Base-by-base conservation (phyloP, 2,113 vertebrate genomes). In the Struthidea cinerea region DNA sequence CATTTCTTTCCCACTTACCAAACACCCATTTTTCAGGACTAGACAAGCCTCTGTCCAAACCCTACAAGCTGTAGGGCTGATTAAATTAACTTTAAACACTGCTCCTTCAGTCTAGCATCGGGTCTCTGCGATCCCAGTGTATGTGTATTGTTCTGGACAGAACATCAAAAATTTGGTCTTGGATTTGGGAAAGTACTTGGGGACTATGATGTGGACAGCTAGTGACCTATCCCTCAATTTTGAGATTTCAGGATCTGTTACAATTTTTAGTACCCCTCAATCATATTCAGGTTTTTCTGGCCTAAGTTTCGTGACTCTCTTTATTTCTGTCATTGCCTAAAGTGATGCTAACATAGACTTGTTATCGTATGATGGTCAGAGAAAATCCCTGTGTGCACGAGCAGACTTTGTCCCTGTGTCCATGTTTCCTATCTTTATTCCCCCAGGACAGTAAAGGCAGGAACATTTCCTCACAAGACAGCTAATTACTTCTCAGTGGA, bases 191-290 rank as follows among this genome's bases (percentile, higher is more conserved):
- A 73, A 35, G 22, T 26, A 61, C 5, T 1, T 82, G 42, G 23
- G 17, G 9, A 56, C 16, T 56, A 12, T 16, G 47, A 20, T 0
- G 0, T 4, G 4, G 47, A 5, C 57, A 81, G 41, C 24, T 57
- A 21, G 6, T 49, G 57, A 7, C 14, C 59, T 53, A 24, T 56
- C 20, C 17, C 8, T 69, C 12, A 20, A 4, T 76, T 57, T 53
- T 52, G 42, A 49, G 32, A 46, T 77, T 92, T 78, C 42, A 39
- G 42, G 32, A 12, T 35, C 22, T 26, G 5, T 49, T 70, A 57
- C 22, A 32, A 16, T 74, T 88, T 88, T 47, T 26, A 69, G 21
- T 42, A 35, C 4, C 11, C 9, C 35, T 80, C 2, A 10, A 32
- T 50, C 0, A 1, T 53, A 20, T 18, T 74, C 55, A 79, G 33